phyloP scores from a whole-genome alignment of 2,113 vertebrate species.

The Sturnira hondurensis region DNA sequence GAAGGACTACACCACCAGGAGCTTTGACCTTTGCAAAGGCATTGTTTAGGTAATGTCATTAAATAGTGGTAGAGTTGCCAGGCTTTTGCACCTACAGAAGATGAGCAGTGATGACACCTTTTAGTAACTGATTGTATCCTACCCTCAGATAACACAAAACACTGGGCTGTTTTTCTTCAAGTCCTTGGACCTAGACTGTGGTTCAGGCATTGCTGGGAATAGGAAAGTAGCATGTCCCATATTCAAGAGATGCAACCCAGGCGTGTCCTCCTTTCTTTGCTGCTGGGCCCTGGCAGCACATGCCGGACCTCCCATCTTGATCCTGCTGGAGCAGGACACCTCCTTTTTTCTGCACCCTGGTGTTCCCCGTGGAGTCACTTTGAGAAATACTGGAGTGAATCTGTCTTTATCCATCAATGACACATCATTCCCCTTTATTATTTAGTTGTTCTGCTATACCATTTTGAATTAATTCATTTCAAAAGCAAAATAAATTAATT shows the following conservation, averaged over 20 bases:
- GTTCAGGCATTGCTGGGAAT: background rate
- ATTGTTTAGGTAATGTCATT: background rate
- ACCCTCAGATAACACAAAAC: rapidly evolving
- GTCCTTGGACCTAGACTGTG: rapidly evolving
- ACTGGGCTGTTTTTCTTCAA: background rate
- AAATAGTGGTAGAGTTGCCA: rapidly evolving
- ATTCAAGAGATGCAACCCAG: background rate
- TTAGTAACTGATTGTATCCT: background rate
- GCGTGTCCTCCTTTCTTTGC: rapidly evolving
- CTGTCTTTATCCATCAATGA: background rate
- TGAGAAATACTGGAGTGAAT: background rate
- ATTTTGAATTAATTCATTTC: background rate
- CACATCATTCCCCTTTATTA: rapidly evolving
- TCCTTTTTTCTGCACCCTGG: rapidly evolving
- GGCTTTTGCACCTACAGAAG: background rate
- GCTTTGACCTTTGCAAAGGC: background rate
- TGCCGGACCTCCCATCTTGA: background rate
- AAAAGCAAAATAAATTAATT: background rate
- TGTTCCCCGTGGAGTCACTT: background rate
- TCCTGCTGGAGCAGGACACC: background rate
- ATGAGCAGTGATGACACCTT: rapidly evolving
- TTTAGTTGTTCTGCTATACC: background rate
- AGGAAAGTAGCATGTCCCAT: rapidly evolving
- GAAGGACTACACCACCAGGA: background rate
- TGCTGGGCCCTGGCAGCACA: background rate